Base-by-base conservation (phyloP, 2,113 vertebrate species). In the Ceyx cyanopectus region DNA sequence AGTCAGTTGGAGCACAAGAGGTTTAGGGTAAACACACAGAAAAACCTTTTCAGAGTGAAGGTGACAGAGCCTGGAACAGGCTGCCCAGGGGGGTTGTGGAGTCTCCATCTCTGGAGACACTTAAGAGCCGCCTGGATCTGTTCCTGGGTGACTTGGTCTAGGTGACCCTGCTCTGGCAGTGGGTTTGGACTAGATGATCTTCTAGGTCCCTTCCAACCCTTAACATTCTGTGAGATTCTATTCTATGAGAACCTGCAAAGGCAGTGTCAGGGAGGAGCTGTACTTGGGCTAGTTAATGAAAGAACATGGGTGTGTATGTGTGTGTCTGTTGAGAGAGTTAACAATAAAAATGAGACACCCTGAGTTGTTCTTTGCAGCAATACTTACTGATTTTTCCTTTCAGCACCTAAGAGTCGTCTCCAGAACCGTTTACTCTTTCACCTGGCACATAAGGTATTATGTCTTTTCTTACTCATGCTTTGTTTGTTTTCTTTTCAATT, bases 401-500 rank as follows among this genome's bases (percentile, higher is more conserved):
- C 87, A 99, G 99, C 98, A 15, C 98, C 99, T 7, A 98, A 98
- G 95, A 99, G 98, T 93, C 98, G 98, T 50, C 98, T 99, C 54
- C 99, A 99, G 96, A 99, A 99, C 95, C 98, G 99, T 43, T 98
- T 99, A 30, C 98, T 99, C 53, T 99, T 99, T 98, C 99, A 99
- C 95, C 96, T 99, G 97, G 99, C 99, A 68, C 99, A 99, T 95
- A 99, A 99, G 99, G 99, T 99, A 97, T 69, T 95, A 85, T 90
- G 54, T 82, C 51, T 86, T 92, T n/a, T 89, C 86, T 81, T 93
- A 62, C 20, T 80, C 6, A n/a, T 76, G 6, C 48, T 62, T 90
- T 87, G 11, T 78, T 87, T 83, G 65, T 65, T 93, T 92, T 75
- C 80, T 73, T 93, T 95, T 85, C 37, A 51, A 0, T 79, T 90